Evolutionary conservation across 2,888 invertebrate genomes (phyloP).

Genomic region (Scrobipalpa atriplicella): DNA sequence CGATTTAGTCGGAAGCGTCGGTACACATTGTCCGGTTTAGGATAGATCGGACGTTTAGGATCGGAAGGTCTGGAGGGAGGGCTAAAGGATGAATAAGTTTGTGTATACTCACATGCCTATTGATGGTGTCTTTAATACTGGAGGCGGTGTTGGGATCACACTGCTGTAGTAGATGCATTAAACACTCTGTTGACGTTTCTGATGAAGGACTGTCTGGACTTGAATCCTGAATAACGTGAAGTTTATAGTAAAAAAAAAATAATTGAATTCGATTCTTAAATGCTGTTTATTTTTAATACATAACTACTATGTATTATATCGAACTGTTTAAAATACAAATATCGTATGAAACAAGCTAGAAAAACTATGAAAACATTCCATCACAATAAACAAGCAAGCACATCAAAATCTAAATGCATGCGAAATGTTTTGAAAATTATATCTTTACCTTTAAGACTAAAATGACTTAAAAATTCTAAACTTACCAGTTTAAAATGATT

Average conservation of each 20-base stretch:
- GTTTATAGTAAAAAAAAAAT: constrained; percentile 15
- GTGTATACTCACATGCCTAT: constrained; percentile 88
- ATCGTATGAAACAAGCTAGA: not conserved
- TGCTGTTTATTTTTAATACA: too few species aligned
- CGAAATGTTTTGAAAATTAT: too few species aligned
- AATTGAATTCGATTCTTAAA: not conserved
- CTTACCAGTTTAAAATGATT: too few species aligned
- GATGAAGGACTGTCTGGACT: constrained; percentile 84
- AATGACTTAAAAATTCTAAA: too few species aligned
- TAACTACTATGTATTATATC: too few species aligned
- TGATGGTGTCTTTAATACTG: constrained; percentile 86
- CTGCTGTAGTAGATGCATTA: constrained; percentile 85
- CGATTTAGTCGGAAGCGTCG: too few species aligned
- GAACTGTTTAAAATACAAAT: not conserved
- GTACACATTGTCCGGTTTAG: too few species aligned
- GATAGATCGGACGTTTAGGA: too few species aligned
- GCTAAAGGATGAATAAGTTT: too few species aligned
- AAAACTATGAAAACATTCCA: not conserved
- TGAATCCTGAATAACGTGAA: constrained; percentile 58
- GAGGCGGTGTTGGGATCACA: constrained; percentile 85
- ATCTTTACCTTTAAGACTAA: not conserved
- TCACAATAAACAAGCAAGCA: not conserved
- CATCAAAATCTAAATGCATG: not conserved
- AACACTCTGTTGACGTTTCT: constrained; percentile 83
- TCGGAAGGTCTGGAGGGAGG: too few species aligned